Conservation (phyloP, 1,140 invertebrate species). For the Eueides isabella region DNA sequence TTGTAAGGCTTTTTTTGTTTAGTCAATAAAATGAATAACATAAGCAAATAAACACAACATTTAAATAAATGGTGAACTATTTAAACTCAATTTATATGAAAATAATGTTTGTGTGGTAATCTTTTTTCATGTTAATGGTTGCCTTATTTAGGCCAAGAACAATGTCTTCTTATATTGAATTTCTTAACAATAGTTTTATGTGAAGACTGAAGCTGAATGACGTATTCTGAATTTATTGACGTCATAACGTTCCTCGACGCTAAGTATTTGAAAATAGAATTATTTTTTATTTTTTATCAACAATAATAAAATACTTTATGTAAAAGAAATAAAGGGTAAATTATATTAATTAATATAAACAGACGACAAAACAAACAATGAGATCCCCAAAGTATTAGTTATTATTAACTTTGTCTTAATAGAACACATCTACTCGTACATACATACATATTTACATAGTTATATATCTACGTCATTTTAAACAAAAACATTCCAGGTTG, state of each 20-base stretch:
- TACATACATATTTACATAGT: too few species aligned
- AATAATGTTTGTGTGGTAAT: neutral
- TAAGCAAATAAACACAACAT: neutral
- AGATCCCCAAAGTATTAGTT: neutral
- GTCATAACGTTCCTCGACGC: neutral
- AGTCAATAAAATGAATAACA: neutral
- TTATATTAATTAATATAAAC: neutral
- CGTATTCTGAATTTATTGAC: neutral
- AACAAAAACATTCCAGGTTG: too few species aligned
- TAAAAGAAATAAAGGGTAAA: too few species aligned
- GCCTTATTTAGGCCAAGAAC: neutral
- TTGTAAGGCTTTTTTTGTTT: neutral
- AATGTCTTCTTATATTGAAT: conserved; percentile 23
- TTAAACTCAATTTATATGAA: too few species aligned
- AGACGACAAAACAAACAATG: neutral
- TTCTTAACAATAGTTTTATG: conserved; percentile 29
- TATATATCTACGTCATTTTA: too few species aligned
- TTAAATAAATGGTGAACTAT: neutral
- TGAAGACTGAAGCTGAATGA: conserved; percentile 1
- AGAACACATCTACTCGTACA: neutral
- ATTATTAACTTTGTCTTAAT: neutral
- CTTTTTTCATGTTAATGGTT: neutral
- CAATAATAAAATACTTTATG: too few species aligned
- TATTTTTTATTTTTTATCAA: too few species aligned
- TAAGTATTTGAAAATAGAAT: too few species aligned